Conservation (phyloP, 2,888 invertebrate genomes). For the Harpagoxenus sublaevis region DNA sequence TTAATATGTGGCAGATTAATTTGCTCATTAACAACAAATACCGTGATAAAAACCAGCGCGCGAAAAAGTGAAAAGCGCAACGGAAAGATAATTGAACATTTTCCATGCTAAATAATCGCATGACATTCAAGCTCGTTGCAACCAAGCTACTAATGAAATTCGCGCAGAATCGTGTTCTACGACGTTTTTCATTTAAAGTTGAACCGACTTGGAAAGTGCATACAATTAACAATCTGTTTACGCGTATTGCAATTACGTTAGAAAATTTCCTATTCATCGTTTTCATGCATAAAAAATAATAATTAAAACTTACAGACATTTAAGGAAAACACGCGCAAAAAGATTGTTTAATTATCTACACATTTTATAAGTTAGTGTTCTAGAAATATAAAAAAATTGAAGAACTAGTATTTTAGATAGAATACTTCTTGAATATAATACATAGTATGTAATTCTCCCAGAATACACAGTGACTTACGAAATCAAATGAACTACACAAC, state of each 20-base stretch:
- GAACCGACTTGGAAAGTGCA: background rate
- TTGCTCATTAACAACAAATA: conserved; percentile 10
- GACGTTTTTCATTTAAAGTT: conserved; percentile 31
- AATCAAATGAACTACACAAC: no score
- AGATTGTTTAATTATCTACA: background rate
- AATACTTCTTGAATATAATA: no score
- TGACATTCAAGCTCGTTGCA: conserved; percentile 19
- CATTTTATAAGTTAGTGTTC: background rate
- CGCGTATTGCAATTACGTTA: background rate
- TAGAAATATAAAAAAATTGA: no score
- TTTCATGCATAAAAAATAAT: background rate
- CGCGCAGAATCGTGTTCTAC: background rate
- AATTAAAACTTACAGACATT: background rate
- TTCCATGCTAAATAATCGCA: conserved; percentile 31
- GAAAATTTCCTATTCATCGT: background rate
- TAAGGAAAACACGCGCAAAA: background rate
- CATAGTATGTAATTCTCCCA: no score
- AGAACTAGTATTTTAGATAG: no score
- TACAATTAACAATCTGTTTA: background rate
- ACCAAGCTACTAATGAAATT: conserved; percentile 19
- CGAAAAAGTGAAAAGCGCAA: background rate
- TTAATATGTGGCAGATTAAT: background rate
- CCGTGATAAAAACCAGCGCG: background rate
- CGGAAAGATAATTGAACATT: conserved; percentile 24
- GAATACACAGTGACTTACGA: no score